Base-by-base conservation (phyloP, 1,140 invertebrate species). In the Daktulosphaira vitifoliae region DNA sequence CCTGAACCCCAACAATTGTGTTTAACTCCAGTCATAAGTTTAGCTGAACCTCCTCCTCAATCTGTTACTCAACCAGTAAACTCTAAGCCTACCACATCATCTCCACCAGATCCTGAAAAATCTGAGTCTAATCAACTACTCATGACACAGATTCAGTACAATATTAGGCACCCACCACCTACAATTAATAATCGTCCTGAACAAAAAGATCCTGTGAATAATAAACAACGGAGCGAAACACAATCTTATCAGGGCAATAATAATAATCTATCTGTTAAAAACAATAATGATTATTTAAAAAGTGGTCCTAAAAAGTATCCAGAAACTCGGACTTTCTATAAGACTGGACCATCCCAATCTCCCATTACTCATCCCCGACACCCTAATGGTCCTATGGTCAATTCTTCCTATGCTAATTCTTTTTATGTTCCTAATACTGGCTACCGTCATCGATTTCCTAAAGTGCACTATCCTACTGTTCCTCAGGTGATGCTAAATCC, bases 401-500 rank as follows among this genome's bases (percentile, higher is more conserved):
- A 62, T n/a, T 62, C 56, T 20, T 62, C 56, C 44, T 62, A 46
- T 62, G 44, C 56, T 22, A 62, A 16, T 25, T 25, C 39, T 18
- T 48, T 62, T 62, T 62, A 46, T 62, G 56, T 62, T 62, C 56
- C 56, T 62, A 62, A 46, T 46, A 22, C 25, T 33, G 29, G 29
- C 29, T 62, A 20, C 25, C 56, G 56, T 62, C 56, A 62, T 23
- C 56, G 56, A 18, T 62, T 62, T 62, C 56, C 56, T 62, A 62
- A 62, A 62, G 44, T 62, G 42, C 56, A 62, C 56, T 62, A 62
- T 62, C 42, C 56, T 48, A 37, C 56, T 62, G 56, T 62, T 62
- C 56, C 56, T 62, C 56, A 62, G 56, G 56, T 62, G 56, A 62
- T 62, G 56, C 29, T 62, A 62, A 62, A 20, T 48, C 56, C 56